phyloP scores from a whole-genome alignment of 2,888 invertebrate species.

The Drosophila paramelanica region DNA sequence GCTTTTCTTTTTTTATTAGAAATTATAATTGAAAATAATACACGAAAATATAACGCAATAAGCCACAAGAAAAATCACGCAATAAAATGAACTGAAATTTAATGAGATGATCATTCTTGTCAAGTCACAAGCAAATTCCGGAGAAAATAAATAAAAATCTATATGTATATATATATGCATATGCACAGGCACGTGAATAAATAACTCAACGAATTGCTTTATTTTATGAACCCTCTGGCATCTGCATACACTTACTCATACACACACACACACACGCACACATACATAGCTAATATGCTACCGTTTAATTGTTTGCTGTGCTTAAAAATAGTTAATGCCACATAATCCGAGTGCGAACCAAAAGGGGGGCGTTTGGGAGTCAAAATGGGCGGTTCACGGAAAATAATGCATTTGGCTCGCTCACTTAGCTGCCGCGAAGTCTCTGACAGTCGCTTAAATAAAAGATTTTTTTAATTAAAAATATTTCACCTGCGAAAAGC shows the following conservation, averaged over 20 bases:
- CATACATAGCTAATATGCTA: slow-evolving; percentile 26
- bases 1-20: no score
- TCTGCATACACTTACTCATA: slow-evolving; percentile 3
- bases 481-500: slow-evolving; percentile 75
- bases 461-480: slow-evolving; percentile 80
- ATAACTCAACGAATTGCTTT: slow-evolving; percentile 15
- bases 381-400: neutral
- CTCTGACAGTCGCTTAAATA: slow-evolving; percentile 77
- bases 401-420: slow-evolving; percentile 51
- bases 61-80: neutral
- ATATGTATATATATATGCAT: slow-evolving; percentile 6
- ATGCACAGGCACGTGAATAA: slow-evolving; percentile 3
- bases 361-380: neutral
- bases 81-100: neutral
- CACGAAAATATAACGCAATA: neutral
- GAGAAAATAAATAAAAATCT: slow-evolving; percentile 34
- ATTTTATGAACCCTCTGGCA: slow-evolving; percentile 14
- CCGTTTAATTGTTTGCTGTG: slow-evolving; percentile 28
- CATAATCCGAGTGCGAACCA: slow-evolving; percentile 39
- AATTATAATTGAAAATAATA: neutral
- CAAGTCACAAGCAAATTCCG: slow-evolving; percentile 21
- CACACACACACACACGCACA: neutral
- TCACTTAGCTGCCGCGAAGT: slow-evolving; percentile 27
- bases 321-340: slow-evolving; percentile 52
- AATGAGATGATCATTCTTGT: neutral